Evolutionary conservation across 2,113 vertebrate species (phyloP), one percentile per base, ranked within the genome.

Genomic region (Podarcis raffonei): DNA sequence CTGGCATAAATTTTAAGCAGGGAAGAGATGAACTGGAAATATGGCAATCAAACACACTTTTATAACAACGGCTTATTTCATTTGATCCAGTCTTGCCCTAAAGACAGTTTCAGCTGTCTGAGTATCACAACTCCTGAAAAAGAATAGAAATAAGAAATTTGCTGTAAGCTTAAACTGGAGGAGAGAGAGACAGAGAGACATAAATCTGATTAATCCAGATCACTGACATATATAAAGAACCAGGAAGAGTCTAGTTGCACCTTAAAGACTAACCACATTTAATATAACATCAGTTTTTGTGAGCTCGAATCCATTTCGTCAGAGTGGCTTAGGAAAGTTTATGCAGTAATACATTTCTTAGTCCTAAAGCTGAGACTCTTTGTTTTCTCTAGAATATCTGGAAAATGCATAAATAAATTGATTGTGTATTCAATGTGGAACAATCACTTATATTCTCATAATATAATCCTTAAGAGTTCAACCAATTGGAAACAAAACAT

Each of bases 1-100:
- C 90, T 62, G 25, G 27, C 15, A 85, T 32, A 59, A 86, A 86
- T 91, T 72, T 92, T 92, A 81, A 83, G 79, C 20, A 92, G 85
- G 80, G 25, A 89, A 90, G 81, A 89, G 18, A 85, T 5, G 32
- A 89, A 30, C 68, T 85, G 65, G 76, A 92, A 92, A 91, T 48
- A 20, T 88, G 6, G 7, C 32, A 87, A 85, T 85, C 90, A 94
- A 91, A 78, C 12, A 32, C 93, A 87, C 48, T 53, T 16, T 11
- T 16, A 79, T 75, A 92, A 87, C 65, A 77, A 3, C 30, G 20
- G 62, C 22, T 88, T 90, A 92, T 66, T 89, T 59, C 68, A 87
- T 6, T 80, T 6, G 57, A 89, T 42, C 76, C 27, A 18, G 87
- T 87, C 62, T 76, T 89, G n/a, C 71, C 83, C 59, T 89, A 83